Conservation (phyloP, 2,888 invertebrate genomes). For the Bibio marci region DNA sequence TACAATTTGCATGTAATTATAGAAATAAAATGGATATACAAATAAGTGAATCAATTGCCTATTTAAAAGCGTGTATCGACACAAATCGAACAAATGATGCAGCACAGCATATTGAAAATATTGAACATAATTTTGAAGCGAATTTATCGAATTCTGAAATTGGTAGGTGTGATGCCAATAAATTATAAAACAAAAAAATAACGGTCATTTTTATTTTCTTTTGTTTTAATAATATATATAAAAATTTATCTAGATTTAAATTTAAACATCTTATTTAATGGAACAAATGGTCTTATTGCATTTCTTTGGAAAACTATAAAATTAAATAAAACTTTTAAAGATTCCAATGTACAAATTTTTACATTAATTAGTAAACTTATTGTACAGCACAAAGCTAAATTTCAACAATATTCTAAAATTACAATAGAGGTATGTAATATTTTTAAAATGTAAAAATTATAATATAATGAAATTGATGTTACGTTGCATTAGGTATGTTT, state of each 20-base stretch:
- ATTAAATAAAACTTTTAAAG: conserved; percentile 11
- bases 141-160: conserved; percentile 12
- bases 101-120: conserved; percentile 12
- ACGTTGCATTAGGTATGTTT: conserved; percentile 13
- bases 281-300: conserved; percentile 11
- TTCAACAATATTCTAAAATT: conserved; percentile 8
- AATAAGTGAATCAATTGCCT: not conserved
- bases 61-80: conserved; percentile 9
- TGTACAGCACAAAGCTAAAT: conserved; percentile 7
- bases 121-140: conserved; percentile 12
- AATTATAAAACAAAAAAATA: not conserved
- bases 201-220: not conserved
- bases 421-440: conserved; percentile 11
- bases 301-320: conserved; percentile 11
- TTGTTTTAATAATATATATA: not conserved
- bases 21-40: not conserved
- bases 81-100: conserved; percentile 11
- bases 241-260: conserved; percentile 10
- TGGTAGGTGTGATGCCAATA: conserved; percentile 9
- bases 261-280: conserved; percentile 12
- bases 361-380: conserved; percentile 13
- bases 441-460: not conserved
- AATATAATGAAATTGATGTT: too few species aligned
- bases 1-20: too few species aligned
- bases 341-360: conserved; percentile 14